Conservation (phyloP, 2,797 vertebrate genomes). For the Ficedula albicollis region DNA sequence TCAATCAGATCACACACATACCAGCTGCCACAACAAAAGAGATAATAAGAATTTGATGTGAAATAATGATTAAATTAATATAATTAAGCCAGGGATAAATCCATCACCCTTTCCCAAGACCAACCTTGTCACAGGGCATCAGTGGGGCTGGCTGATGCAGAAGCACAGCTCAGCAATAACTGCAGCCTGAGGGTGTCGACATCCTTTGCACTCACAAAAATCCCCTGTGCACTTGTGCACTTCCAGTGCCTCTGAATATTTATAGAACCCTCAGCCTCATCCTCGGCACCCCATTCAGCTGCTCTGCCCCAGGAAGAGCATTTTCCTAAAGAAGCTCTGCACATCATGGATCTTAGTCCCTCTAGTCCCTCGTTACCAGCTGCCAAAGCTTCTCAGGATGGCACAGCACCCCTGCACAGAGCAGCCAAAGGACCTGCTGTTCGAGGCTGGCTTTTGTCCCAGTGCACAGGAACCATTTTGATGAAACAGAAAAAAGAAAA, state of each 20-base stretch:
- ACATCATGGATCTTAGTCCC: not conserved
- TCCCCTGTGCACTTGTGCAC: not conserved
- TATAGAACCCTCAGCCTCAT: conserved; percentile 23
- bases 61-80: not conserved
- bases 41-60: not conserved
- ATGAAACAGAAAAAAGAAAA: not conserved
- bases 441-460: not conserved
- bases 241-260: conserved; percentile 40
- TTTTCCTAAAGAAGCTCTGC: not conserved
- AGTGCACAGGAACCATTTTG: not conserved
- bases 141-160: conserved; percentile 14
- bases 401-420: not conserved
- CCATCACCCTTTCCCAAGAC: conserved; percentile 43
- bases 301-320: not conserved
- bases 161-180: conserved; percentile 24
- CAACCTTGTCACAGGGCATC: conserved; percentile 51
- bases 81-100: conserved; percentile 17
- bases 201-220: not conserved
- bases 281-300: not conserved
- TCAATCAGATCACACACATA: not conserved
- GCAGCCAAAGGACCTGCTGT: not conserved
- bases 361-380: not conserved
- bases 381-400: not conserved
- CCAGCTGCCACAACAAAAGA: not conserved
- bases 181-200: conserved; percentile 22